Evolutionary conservation across 2,113 vertebrate genomes (phyloP).

Genomic region (Peucedramus taeniatus): DNA sequence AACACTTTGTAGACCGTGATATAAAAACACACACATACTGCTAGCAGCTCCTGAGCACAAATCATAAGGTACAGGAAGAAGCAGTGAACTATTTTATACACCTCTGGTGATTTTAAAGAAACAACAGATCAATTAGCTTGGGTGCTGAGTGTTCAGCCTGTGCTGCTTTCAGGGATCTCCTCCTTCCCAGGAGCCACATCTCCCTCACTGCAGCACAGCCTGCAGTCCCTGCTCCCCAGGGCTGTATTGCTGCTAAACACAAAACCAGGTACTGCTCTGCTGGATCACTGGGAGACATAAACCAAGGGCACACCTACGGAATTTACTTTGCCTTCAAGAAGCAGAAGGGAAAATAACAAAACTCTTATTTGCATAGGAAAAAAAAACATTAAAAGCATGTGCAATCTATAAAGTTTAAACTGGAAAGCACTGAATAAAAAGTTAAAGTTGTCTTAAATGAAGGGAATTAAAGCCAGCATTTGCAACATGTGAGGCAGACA

Average conservation of each 20-base stretch:
- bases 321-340: not conserved
- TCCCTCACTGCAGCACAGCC: not conserved
- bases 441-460: not conserved
- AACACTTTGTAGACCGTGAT: not conserved
- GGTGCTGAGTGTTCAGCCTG: not conserved
- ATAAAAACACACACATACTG: not conserved
- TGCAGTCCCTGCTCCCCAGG: not conserved
- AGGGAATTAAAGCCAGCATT: not conserved
- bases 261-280: not conserved
- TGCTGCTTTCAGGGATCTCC: not conserved
- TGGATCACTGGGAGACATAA: not conserved
- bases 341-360: not conserved
- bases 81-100: not conserved
- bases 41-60: not conserved
- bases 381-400: not conserved
- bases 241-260: not conserved
- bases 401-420: not conserved
- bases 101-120: not conserved
- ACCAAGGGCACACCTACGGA: not conserved
- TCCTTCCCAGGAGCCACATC: not conserved
- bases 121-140: not conserved
- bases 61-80: not conserved
- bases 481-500: not conserved
- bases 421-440: not conserved
- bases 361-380: not conserved